Conservation (phyloP, 2,888 invertebrate genomes). For the Drosophila seclusa region DNA sequence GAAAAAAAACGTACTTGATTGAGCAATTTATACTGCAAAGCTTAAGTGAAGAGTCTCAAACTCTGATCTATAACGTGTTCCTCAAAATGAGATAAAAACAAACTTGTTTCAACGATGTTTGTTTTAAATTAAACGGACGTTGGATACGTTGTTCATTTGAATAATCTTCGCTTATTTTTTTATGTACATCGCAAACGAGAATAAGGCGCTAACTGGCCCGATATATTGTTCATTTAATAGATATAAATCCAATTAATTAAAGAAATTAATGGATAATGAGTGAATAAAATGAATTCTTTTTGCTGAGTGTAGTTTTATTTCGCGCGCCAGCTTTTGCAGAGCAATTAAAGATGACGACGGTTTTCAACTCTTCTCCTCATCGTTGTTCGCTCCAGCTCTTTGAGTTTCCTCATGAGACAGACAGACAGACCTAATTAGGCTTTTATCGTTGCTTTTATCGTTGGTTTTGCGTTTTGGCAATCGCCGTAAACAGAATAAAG, state of each 20-base stretch:
- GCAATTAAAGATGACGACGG: slow-evolving; percentile 23
- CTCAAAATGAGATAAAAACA: neutral
- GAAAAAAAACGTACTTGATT: neutral
- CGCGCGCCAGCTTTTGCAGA: neutral
- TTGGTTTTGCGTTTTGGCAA: slow-evolving; percentile 48
- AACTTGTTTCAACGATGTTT: neutral
- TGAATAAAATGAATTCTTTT: slow-evolving; percentile 8
- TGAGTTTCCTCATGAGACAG: slow-evolving; percentile 28
- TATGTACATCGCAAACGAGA: too few relatives aligned
- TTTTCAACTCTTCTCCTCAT: neutral
- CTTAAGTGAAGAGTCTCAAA: neutral
- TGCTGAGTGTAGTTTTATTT: slow-evolving; percentile 21
- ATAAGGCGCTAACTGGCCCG: neutral
- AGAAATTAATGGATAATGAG: too few relatives aligned
- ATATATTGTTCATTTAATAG: slow-evolving; percentile 5
- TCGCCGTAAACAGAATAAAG: slow-evolving; percentile 26
- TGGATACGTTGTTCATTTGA: neutral
- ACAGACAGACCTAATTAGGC: slow-evolving; percentile 56
- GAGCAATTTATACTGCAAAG: neutral
- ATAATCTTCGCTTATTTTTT: too few relatives aligned
- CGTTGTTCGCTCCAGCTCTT: slow-evolving; percentile 15
- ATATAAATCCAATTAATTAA: neutral
- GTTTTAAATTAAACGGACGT: neutral
- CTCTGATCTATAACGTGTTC: neutral
- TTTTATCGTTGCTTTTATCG: slow-evolving; percentile 41